Conservation (phyloP, 2,797 vertebrate species). For the Anguilla obscura region DNA sequence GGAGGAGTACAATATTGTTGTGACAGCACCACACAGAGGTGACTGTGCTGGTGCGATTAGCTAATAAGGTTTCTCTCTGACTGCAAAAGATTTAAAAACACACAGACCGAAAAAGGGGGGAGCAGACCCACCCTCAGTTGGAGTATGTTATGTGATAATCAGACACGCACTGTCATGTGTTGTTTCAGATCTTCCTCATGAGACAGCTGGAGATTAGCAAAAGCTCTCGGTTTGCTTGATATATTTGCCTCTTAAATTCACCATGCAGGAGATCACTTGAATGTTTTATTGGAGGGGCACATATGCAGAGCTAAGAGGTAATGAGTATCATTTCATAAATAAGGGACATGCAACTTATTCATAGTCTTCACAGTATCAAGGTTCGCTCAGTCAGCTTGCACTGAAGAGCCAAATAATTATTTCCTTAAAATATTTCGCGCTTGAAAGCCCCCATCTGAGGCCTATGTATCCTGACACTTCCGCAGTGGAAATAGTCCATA, state of each 20-base stretch:
- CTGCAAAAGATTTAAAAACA: constrained; percentile 24
- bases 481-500: background rate
- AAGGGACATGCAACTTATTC: background rate
- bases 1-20: constrained; percentile 51
- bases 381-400: background rate
- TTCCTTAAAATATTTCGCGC: background rate
- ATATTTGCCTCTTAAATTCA: constrained; percentile 2
- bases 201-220: constrained; percentile 18
- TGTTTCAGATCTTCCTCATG: background rate
- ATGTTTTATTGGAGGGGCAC: background rate
- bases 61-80: constrained; percentile 16
- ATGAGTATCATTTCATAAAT: background rate
- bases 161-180: background rate
- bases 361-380: background rate
- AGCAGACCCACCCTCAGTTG: background rate
- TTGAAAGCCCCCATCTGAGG: background rate
- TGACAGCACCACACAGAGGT: constrained; percentile 48
- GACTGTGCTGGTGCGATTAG: constrained; percentile 31
- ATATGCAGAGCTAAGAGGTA: background rate
- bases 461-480: background rate
- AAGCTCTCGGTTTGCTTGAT: constrained; percentile 36
- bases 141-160: constrained; percentile 5
- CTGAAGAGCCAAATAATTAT: background rate
- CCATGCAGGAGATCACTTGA: background rate
- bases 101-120: background rate